A percentile compares a stretch with the other conserved stretches of the same genome.
phyloP scores from a whole-genome alignment of 2,113 vertebrate species.

The Chloebia gouldiae region DNA sequence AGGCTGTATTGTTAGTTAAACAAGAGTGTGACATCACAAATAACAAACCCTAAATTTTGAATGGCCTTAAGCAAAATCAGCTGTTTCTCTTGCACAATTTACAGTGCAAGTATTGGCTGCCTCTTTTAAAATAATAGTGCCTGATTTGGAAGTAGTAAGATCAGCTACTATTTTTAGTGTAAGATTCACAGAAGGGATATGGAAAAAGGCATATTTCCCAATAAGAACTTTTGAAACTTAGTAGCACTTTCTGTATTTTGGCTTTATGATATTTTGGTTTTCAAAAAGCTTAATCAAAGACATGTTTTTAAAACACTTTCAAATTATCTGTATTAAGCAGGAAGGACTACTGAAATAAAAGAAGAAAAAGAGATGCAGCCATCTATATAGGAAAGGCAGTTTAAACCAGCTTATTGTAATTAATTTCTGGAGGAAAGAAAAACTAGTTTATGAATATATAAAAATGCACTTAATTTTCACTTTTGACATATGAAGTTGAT shows the following conservation, averaged over 20 bases:
- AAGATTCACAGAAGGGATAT: conserved; percentile 9
- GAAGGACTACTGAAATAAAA: not conserved
- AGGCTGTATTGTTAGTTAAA: not conserved
- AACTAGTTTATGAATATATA: conserved; percentile 15
- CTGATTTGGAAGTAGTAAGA: not conserved
- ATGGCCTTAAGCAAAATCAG: not conserved
- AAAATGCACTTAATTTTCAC: conserved; percentile 21
- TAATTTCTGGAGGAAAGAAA: conserved; percentile 39
- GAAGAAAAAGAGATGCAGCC: conserved; percentile 4
- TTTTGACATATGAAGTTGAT: conserved; percentile 31
- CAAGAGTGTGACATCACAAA: conserved; percentile 16
- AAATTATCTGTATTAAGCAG: not conserved
- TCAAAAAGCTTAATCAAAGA: conserved; percentile 38
- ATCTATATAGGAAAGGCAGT: conserved; percentile 9
- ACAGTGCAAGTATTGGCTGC: not conserved
- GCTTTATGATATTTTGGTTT: conserved; percentile 51
- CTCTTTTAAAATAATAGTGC: not conserved
- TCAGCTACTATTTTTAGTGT: not conserved
- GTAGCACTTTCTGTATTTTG: conserved; percentile 44
- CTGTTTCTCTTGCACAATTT: not conserved
- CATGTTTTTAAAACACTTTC: conserved; percentile 41
- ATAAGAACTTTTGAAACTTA: conserved; percentile 31
- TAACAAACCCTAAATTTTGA: not conserved
- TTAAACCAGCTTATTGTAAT: conserved; percentile 38
- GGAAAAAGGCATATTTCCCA: not conserved